Percentiles rank a stretch among this genome's conserved stretches.
These are phyloP conservation scores for Rhinichthys klamathensis DNA, from an alignment of 2,113 vertebrate genomes.

Conservation along the genomic window DNA sequence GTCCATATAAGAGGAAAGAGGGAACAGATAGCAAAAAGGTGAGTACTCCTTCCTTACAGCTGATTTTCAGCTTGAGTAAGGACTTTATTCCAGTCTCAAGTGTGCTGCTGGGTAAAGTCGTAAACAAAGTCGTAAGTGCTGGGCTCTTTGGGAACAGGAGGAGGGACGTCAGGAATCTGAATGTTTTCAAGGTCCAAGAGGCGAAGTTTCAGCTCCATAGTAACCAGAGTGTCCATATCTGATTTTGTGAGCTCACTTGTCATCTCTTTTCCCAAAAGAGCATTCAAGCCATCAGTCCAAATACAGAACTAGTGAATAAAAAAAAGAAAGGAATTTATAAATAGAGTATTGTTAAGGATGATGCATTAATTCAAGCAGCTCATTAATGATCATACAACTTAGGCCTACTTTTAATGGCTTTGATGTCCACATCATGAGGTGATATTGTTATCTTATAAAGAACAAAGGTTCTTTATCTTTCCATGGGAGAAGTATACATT, in stretches of 20 bases:
- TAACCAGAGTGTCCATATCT: conserved; percentile 94
- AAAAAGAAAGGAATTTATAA: neutral
- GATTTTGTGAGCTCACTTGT: conserved; percentile 92
- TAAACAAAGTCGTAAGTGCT: conserved; percentile 99
- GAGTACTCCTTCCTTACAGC: neutral
- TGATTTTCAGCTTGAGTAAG: neutral
- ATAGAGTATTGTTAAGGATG: neutral
- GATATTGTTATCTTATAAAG: neutral
- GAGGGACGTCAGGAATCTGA: conserved; percentile 95
- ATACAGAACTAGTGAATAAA: conserved; percentile 85
- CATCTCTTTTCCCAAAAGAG: conserved; percentile 97
- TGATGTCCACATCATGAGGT: neutral
- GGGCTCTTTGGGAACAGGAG: conserved; percentile 98
- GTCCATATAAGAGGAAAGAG: neutral
- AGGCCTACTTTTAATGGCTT: neutral
- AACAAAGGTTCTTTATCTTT: neutral
- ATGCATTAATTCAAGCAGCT: neutral
- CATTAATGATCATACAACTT: neutral
- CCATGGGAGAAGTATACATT: neutral
- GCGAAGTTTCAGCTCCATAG: conserved; percentile 99
- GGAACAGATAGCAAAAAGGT: neutral
- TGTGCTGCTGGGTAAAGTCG: conserved; percentile 75
- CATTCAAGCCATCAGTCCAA: conserved; percentile 97
- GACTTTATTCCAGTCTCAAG: conserved; percentile 26
- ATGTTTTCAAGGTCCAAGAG: conserved; percentile 98